Base-by-base conservation (phyloP, 1,140 invertebrate genomes). In the Solen grandis region DNA sequence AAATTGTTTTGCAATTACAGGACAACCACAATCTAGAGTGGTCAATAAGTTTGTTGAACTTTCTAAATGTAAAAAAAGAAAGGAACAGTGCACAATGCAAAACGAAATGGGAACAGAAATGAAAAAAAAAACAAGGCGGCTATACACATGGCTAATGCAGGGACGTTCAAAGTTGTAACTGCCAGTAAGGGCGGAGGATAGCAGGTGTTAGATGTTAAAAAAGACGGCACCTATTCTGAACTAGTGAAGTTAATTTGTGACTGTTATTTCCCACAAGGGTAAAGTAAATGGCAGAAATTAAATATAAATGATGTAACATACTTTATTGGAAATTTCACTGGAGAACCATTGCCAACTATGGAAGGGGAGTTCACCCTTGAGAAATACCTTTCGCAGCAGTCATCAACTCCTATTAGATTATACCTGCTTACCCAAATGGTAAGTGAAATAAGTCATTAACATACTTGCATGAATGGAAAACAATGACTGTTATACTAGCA, bases 161-260 rank as follows among this genome's bases (percentile, higher is more conserved):
- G 63, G 38, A 8, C 1, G 38, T 68, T 68, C 36, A 68, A 41
- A 68, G 36, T 68, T 46, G 38, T 68, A 46, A 25, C 63, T 46
- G 63, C 63, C 29, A 68, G 63, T 41, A 68, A 68, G 36, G 63
- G 36, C 8, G 36, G 63, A 1, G 63, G 38, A 22, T 41, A 68
- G 27, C 19, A 46, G n/a, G 10, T 29, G 50, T 68, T 68, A 41
- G 63, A 68, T 68, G 63, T 68, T 22, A 68, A 41, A 22, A 68
- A 68, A 68, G 63, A 68, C 2, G 50, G 63, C 63, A 46, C 36
- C 35, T 68, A 25, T 46, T 35, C 63, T 46, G 63, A 68, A 68
- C 63, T 68, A 25, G 36, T 68, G 38, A 68, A 68, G 63, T 41
- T 68, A 41, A 68, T 46, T 46, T 46, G 63, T 68, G 41, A 68